These are phyloP conservation scores for Drosophila dives DNA, from an alignment of 2,888 invertebrate genomes.

Conservation along the genomic window DNA sequence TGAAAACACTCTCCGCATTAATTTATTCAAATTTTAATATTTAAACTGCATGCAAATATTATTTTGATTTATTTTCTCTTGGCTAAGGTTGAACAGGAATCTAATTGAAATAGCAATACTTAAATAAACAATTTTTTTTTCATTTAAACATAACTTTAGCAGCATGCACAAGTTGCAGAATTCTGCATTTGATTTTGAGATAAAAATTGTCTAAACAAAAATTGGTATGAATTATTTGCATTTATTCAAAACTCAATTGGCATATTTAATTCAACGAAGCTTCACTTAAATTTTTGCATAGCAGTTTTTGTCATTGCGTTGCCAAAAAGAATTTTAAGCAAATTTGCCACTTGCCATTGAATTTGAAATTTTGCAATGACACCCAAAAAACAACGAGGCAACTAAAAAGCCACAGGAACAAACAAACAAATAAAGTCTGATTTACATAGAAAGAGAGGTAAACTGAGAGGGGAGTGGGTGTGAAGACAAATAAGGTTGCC, in stretches of 20 bases:
- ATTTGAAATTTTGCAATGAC: conserved; percentile 42
- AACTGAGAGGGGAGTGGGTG: not conserved
- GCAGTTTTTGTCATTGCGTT: not conserved
- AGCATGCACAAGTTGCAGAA: not conserved
- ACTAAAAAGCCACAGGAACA: not conserved
- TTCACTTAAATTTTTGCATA: not conserved
- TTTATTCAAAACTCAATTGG: conserved; percentile 15
- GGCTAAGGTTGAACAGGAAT: not conserved
- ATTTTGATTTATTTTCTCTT: not conserved
- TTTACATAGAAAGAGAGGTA: not conserved
- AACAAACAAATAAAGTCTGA: conserved; percentile 16
- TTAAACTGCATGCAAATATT: not conserved
- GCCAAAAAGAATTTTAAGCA: conserved; percentile 10
- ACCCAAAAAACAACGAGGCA: not conserved
- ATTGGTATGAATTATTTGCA: not conserved
- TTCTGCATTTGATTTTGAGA: not conserved
- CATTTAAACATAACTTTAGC: not conserved
- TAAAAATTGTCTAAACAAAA: no score
- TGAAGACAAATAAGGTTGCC: not conserved
- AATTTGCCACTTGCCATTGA: conserved; percentile 29
- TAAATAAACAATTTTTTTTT: no score
- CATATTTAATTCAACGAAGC: conserved; percentile 1
- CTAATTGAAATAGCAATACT: not conserved
- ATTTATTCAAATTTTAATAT: not conserved
- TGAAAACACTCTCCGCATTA: not conserved